Base-by-base conservation (phyloP, 2,888 invertebrate species). In the Drosophila histrio region DNA sequence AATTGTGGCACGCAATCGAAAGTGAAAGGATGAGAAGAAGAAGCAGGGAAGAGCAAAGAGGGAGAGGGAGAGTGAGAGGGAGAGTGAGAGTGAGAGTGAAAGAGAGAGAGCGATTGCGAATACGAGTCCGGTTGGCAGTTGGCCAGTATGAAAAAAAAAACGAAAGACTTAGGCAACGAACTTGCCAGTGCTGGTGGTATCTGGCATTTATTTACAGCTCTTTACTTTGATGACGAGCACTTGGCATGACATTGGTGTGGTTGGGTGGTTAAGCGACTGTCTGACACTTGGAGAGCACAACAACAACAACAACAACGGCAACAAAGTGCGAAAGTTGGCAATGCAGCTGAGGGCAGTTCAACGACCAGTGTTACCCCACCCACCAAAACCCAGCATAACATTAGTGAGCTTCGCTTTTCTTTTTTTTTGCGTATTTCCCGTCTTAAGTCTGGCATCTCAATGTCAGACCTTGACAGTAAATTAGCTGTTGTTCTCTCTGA, bases 101-200 rank as follows among this genome's bases (percentile, higher is more conserved):
- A 4, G 13, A 24, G n/a, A 8, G 6, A 15, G 9, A 5, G 26
- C 9, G 24, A 1, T 2, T 2, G 3, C 9, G 43, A 26, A 9
- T 38, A 8, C 11, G 38, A 38, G 38, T 52, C 52, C 52, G 38
- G 52, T 52, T 52, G 52, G 52, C 19, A 24, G 50, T 17, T 50
- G 50, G n/a, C 36, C 36, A 36, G 36, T 5, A 26, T 3, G 2
- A 41, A 22, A 13, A 47, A 19, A 30, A 34, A 61, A 53, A 57
- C 73, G 63, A 80, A 88, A 78, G 88, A 84, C 80, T 86, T 79
- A 70, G 72, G 80, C 79, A 89, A 77, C 84, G 54, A 84, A 88
- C 89, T 73, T 72, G 70, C 24, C 64, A 62, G 58, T 28, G 38
- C 26, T 32, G 39, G 58, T 28, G 38, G 26, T 32, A 34, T 26